A percentile compares a stretch with the other conserved stretches of the same genome.
Evolutionary conservation across 35 echinoderm and acorn worm species (phyloP).

Genomic region (Anneissia japonica): DNA sequence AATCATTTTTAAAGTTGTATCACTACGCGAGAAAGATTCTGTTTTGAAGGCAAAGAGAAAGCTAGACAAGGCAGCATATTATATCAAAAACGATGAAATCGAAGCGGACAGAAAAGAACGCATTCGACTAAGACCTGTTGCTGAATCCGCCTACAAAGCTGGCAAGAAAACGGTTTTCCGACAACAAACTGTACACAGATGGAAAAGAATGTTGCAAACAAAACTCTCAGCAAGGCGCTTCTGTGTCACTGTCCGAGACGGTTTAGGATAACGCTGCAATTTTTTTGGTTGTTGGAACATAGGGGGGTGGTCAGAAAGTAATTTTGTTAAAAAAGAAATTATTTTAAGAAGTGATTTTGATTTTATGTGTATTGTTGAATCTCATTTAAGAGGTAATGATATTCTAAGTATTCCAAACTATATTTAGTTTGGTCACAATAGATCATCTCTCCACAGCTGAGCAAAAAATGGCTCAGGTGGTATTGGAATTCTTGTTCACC

Average conservation of each 20-base stretch:
- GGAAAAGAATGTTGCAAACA: not conserved
- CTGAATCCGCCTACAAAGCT: not conserved
- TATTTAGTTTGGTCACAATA: too few relatives aligned
- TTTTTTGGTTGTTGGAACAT: too few relatives aligned
- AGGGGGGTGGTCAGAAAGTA: too few relatives aligned
- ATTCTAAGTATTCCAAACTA: too few relatives aligned
- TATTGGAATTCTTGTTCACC: not conserved
- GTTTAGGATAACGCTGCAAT: not conserved
- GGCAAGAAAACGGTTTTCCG: conserved; percentile 9
- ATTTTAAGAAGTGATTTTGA: too few relatives aligned
- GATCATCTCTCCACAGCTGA: too few relatives aligned
- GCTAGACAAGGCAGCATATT: not conserved
- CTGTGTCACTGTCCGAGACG: not conserved
- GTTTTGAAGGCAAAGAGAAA: not conserved
- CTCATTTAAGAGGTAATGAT: too few relatives aligned
- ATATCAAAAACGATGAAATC: conserved; percentile 7
- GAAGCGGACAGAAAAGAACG: not conserved
- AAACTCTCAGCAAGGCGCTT: not conserved
- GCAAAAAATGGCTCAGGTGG: not conserved
- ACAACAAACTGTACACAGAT: not conserved
- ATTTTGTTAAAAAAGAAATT: too few relatives aligned
- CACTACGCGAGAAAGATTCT: not conserved
- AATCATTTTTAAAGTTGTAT: conserved; percentile 4
- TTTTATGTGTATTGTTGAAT: too few relatives aligned
- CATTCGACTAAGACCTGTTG: not conserved